Evolutionary conservation across 2,888 invertebrate genomes (phyloP).

Genomic region (Drosophila melanosoma): DNA sequence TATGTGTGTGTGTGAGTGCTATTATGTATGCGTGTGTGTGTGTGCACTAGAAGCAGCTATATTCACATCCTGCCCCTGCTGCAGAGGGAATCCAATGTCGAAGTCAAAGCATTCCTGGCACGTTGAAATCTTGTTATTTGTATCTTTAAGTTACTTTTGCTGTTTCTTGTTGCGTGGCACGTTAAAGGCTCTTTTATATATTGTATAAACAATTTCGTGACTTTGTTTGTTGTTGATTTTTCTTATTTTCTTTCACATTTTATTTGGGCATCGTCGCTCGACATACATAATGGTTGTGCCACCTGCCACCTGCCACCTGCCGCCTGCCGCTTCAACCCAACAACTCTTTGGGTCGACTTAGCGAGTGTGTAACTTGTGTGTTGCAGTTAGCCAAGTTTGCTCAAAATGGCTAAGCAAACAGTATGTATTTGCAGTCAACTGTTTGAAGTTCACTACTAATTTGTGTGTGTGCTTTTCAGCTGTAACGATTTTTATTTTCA

Average conservation of each 20-base stretch:
- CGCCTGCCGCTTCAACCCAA: background rate
- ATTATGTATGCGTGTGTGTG: background rate
- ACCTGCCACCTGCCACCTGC: constrained; percentile 30
- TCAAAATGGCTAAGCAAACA: constrained; percentile 69
- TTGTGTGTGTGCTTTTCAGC: constrained; percentile 39
- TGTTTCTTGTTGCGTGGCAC: constrained; percentile 54
- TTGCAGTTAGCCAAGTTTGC: constrained; percentile 44
- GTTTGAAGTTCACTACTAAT: constrained; percentile 56
- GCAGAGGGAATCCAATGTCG: background rate
- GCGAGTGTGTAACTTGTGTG: constrained; percentile 33
- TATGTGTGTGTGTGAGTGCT: constrained; percentile 8
- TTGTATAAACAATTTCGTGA: constrained; percentile 79
- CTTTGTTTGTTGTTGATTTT: constrained; percentile 66
- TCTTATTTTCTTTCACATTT: constrained; percentile 64
- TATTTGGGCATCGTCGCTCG: constrained; percentile 56
- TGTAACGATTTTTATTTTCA: background rate
- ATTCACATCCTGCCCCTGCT: constrained; percentile 14
- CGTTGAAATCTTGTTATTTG: constrained; percentile 68
- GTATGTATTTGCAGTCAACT: constrained; percentile 42
- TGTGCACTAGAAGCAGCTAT: constrained; percentile 15
- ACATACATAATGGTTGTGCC: constrained; percentile 70
- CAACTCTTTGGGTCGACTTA: constrained; percentile 5
- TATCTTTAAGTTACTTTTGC: constrained; percentile 79
- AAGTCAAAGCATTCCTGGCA: constrained; percentile 53
- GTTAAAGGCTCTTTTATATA: constrained; percentile 68